Evolutionary conservation across 2,888 invertebrate species (phyloP), one percentile per base, ranked within the genome.

Genomic region (Himalopsyche anomala): DNA sequence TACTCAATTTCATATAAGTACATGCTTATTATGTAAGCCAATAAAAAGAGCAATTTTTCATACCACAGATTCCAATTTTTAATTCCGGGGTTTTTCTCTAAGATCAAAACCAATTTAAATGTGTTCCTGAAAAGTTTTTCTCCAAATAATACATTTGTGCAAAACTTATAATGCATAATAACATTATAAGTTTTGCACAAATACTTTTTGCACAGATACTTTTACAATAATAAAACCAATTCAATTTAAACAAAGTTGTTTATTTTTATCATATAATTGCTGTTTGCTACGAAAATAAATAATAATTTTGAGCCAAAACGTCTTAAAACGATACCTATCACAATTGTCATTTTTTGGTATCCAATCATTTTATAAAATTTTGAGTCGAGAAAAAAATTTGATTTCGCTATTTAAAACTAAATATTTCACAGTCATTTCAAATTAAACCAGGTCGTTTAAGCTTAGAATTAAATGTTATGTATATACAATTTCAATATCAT

Each of bases 221-320:
- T 40, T n/a, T 19, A 62, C 11, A 62, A 62, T 5, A 62, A 62
- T 19, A 6, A 62, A 62, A 62, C 19, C n/a, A 62, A 19, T 9
- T 19, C 28, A 19, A 4, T 74, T 74, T 74, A 74, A 74, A 74
- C 74, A 36, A 74, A 74, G 19, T 9, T 62, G 74, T 74, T 74
- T 74, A 74, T 38, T 74, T 74, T 2, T 74, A 12, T 74, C 12
- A 15, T 74, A 15, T 3, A 51, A 51, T 74, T 74, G 74, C 74
- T 19, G 12, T 12, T 62, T 62, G 28, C 74, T 74, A 38, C 15
- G 4, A 74, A 74, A 74, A 74, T 12, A 36, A 45, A 15, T 2
- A 15, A 74, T 15, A 74, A 74, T 74, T 74, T 74, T 12, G 9
- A 6, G 15, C 36, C 36, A 28, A 74, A 74, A 38, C 12, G 38